Evolutionary conservation across 2,888 invertebrate species (phyloP).

Genomic region (Cataglyphis albicans): DNA sequence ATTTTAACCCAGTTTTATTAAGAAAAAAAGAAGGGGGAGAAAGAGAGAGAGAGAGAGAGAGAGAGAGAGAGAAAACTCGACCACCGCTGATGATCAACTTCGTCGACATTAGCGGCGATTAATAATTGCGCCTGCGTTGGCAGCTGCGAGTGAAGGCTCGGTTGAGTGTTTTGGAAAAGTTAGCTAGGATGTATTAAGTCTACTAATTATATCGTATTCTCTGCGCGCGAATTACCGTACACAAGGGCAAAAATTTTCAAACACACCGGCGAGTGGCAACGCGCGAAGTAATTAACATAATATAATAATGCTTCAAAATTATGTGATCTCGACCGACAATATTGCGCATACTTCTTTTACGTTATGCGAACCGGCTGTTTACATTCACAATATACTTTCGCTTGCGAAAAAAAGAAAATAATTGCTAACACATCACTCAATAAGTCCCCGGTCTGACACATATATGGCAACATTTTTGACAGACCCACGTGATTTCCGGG

Average conservation of each 20-base stretch:
- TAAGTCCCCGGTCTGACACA: no score
- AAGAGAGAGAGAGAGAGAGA: background rate
- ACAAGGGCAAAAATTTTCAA: slow-evolving; percentile 47
- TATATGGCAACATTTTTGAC: no score
- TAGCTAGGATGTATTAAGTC: slow-evolving; percentile 54
- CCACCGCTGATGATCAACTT: slow-evolving; percentile 58
- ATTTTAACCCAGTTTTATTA: slow-evolving; percentile 62
- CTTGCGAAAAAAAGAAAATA: slow-evolving; percentile 8
- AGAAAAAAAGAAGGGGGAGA: background rate
- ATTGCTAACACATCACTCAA: background rate
- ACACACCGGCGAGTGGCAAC: slow-evolving; percentile 4
- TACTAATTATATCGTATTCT: slow-evolving; percentile 57
- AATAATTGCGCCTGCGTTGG: slow-evolving; percentile 28
- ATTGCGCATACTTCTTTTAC: background rate
- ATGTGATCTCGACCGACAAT: background rate
- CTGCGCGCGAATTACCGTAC: slow-evolving; percentile 33
- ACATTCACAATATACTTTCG: background rate
- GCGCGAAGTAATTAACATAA: slow-evolving; percentile 43
- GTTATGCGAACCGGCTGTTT: background rate
- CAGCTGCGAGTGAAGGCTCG: slow-evolving; percentile 51
- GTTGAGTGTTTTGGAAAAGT: slow-evolving; percentile 53
- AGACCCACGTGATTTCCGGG: no score
- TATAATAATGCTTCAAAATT: slow-evolving; percentile 23
- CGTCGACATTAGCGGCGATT: slow-evolving; percentile 33
- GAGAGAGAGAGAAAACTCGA: slow-evolving; percentile 1